Evolutionary conservation across 2,113 vertebrate species (phyloP).

Genomic region (Tor tambroides): DNA sequence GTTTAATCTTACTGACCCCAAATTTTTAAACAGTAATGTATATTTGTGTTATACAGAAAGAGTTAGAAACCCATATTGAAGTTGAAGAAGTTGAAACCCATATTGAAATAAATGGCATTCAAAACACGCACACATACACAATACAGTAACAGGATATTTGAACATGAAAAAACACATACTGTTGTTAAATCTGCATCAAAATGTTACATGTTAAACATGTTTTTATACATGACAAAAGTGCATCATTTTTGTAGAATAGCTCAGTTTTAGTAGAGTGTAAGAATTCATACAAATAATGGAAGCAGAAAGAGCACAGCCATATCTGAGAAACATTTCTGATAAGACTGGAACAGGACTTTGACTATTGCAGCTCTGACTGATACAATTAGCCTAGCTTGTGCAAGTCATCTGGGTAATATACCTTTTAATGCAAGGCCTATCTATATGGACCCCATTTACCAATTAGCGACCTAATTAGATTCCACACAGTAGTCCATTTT

Average conservation of each 20-base stretch:
- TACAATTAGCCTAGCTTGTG: constrained; percentile 4
- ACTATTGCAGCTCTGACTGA: not conserved
- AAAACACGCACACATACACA: no score
- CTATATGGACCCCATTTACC: constrained; percentile 33
- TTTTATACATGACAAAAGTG: not conserved
- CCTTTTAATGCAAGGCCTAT: constrained; percentile 17
- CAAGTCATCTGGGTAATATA: constrained; percentile 21
- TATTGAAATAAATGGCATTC: no score
- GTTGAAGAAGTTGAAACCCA: no score
- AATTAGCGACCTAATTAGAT: constrained; percentile 18
- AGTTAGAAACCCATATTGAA: no score
- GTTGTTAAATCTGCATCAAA: no score
- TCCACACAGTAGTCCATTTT: not conserved
- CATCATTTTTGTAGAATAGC: not conserved
- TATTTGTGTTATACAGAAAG: no score
- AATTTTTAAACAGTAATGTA: no score
- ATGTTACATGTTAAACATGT: no score
- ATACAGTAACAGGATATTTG: no score
- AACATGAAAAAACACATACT: no score
- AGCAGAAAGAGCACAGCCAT: not conserved
- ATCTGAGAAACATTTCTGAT: not conserved
- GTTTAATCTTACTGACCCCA: no score
- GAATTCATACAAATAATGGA: not conserved
- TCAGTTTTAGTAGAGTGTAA: not conserved
- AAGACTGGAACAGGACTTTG: not conserved